Conservation (phyloP, 2,888 invertebrate species). For the Acanthosepion pharaonis region DNA sequence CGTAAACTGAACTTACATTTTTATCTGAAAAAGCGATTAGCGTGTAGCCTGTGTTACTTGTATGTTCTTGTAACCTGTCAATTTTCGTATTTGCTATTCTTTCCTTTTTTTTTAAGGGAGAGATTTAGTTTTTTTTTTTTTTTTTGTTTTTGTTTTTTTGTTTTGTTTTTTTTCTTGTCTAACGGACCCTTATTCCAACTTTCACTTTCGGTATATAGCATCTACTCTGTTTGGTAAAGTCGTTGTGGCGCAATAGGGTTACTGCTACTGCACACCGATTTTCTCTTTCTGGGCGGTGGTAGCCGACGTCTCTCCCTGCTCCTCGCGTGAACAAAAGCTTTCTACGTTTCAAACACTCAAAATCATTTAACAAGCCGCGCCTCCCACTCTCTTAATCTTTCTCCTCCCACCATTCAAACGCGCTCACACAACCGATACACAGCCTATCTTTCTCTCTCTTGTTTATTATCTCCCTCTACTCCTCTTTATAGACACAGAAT, state of each 20-base stretch:
- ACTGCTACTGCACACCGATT: neutral
- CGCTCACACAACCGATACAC: neutral
- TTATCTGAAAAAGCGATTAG: neutral
- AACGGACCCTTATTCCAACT: neutral
- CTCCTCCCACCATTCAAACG: too few relatives aligned
- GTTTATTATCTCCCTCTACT: neutral
- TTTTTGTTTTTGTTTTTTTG: neutral
- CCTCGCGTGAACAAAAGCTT: conserved; percentile 15
- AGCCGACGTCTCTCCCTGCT: neutral
- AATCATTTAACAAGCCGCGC: neutral
- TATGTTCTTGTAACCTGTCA: neutral
- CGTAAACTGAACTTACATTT: neutral
- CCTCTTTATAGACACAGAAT: neutral
- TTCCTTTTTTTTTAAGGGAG: neutral
- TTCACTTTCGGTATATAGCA: conserved; percentile 33
- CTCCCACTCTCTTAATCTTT: neutral
- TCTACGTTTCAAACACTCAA: conserved; percentile 13
- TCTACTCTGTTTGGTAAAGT: neutral
- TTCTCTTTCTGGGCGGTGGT: conserved; percentile 2
- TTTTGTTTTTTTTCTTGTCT: neutral
- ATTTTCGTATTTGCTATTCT: neutral
- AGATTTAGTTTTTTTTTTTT: neutral
- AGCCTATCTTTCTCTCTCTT: neutral
- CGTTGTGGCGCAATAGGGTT: neutral
- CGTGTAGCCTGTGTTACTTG: neutral